These are phyloP conservation scores for Hermetia illucens DNA, from an alignment of 1,140 invertebrate genomes.

Conservation along the genomic window DNA sequence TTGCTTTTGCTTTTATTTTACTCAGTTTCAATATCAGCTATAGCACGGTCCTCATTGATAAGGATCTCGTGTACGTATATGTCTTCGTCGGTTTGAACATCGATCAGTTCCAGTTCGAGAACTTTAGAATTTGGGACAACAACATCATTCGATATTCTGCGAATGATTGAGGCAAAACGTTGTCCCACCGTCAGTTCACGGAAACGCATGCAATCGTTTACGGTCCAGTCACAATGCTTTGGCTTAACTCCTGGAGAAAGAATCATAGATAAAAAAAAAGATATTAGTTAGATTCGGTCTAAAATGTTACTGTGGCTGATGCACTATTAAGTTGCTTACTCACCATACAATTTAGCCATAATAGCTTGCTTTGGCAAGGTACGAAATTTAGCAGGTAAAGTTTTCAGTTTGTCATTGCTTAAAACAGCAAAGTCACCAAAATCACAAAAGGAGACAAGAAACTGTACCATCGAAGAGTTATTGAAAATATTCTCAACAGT, in stretches of 20 bases:
- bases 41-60: conserved; percentile 16
- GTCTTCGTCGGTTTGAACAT: conserved; percentile 19
- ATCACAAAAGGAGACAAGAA: conserved; percentile 23
- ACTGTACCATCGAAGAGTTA: conserved; percentile 17
- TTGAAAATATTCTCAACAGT: conserved; percentile 22
- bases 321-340: too few relatives aligned
- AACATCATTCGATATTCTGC: neutral
- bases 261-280: too few relatives aligned
- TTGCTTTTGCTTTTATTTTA: too few relatives aligned
- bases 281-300: too few relatives aligned
- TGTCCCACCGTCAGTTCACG: conserved; percentile 20
- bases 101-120: conserved; percentile 17
- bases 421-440: conserved; percentile 21
- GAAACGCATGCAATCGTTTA: conserved; percentile 24
- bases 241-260: conserved; percentile 15
- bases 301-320: too few relatives aligned
- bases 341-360: conserved; percentile 23
- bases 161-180: conserved; percentile 21
- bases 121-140: conserved; percentile 7
- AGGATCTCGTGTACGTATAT: conserved; percentile 20
- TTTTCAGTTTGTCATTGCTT: conserved; percentile 17
- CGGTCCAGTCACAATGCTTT: conserved; percentile 16
- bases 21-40: neutral
- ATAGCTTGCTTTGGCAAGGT: conserved; percentile 24
- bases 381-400: conserved; percentile 15